Conservation (phyloP, 2,113 vertebrate species). For the Oceanites oceanicus region DNA sequence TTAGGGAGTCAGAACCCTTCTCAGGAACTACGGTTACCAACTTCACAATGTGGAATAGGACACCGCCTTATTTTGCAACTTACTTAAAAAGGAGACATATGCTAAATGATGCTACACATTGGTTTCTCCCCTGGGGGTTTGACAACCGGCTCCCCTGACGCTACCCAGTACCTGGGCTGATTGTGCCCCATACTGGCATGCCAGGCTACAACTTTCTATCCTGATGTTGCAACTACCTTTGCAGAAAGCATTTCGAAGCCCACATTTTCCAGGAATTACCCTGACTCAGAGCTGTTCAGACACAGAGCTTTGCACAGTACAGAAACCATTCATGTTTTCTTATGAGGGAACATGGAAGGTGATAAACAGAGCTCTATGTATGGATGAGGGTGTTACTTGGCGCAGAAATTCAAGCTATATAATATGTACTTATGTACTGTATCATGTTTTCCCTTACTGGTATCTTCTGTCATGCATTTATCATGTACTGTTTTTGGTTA, state of each 20-base stretch:
- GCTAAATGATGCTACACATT: accelerated
- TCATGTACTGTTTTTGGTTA: background rate
- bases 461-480: background rate
- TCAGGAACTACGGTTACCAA: background rate
- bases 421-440: background rate
- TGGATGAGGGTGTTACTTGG: background rate
- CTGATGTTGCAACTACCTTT: background rate
- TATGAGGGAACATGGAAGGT: background rate
- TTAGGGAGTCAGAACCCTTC: background rate
- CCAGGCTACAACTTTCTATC: background rate
- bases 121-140: background rate
- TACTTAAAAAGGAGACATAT: background rate
- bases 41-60: background rate
- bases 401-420: background rate
- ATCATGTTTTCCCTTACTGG: background rate
- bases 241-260: background rate
- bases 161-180: accelerated
- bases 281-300: background rate
- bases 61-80: accelerated
- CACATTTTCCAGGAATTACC: accelerated
- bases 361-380: background rate
- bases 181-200: background rate
- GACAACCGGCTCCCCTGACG: accelerated
- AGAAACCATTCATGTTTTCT: background rate
- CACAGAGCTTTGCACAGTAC: accelerated